Evolutionary conservation across 2,797 vertebrate genomes (phyloP), one percentile per base, ranked within the genome.

Genomic region (Phaenicophaeus curvirostris): DNA sequence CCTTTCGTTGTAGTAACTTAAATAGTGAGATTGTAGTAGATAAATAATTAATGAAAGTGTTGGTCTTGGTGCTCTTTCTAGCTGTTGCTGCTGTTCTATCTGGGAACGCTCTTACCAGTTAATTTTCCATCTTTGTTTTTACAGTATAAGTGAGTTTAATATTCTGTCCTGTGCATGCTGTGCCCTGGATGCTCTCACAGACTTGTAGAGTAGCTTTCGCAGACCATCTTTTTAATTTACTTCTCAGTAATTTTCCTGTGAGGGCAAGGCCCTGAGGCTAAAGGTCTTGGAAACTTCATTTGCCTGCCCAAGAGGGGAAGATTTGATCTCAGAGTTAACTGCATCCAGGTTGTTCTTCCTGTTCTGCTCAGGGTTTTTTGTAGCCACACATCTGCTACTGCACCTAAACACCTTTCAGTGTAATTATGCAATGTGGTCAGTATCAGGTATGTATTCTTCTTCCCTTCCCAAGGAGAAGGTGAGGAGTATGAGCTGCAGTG

Each of bases 201-300:
- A 66, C 44, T 73, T 84, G 68, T 1, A 46, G 62, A 85, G 61
- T n/a, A 69, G 39, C 63, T 76, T 69, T 76, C 23, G 31, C 58
- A 91, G 35, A 10, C 42, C 73, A 41, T 62, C 53, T 62, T 84
- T 86, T 58, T 91, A 84, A 91, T 91, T 90, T 84, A 15, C 62
- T 90, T 91, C 69, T 73, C 44, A 37, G 73, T 93, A 84, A 78
- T 93, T 91, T 91, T 90, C 51, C 73, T 78, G 39, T 76, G 31
- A 93, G 57, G 55, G 79, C 58, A 88, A 73, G 14, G 48, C n/a
- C n/a, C n/a, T n/a, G n/a, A n/a, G n/a, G 46, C 50, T 75, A 76
- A 84, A 92, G 42, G 42, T 87, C 76, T 81, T 44, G 18, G 68
- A 83, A 93, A 69, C 72, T 92, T 91, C 42, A 78, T 87, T 80